Evolutionary conservation across 2,113 vertebrate genomes (phyloP), one percentile per base, ranked within the genome.

Genomic region (Heterotilapia buettikoferi): DNA sequence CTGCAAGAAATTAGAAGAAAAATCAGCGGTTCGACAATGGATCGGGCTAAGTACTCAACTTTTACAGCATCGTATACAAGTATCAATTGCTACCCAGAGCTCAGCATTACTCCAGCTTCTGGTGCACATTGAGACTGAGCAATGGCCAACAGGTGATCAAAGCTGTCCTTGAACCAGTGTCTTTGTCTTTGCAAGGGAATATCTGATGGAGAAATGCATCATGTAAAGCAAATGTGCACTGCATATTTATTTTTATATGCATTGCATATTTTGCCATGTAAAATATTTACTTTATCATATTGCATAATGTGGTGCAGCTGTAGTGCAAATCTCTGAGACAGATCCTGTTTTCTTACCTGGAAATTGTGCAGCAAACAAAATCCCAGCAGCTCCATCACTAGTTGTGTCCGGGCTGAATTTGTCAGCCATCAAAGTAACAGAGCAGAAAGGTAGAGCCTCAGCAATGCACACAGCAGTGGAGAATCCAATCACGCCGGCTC

Each of bases 331-430:
- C 18, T 50, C 43, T 4, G 9, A 50, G 43, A 38, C 31, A 21
- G 40, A 31, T 40, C 14, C 1, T 13, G 63, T 88, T 61, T 73
- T 87, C 96, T 3, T 83, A 98, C 99, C 98, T 96, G 97, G 96
- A 82, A 94, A 97, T 8, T 86, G 19, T 2, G 93, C 92, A 8
- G 97, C 96, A 50, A 98, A 96, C 38, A 99, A 94, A 29, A 99
- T 97, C 16, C 98, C 99, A 0, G 99, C 98, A 6, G 98, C 99
- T 9, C 96, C 96, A 2, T 99, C 97, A 0, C 98, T 98, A 0
- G 97, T 98, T 21, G 98, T 99, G 76, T 97, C 80, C 0, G 98
- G 98, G 43, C 96, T 97, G 93, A 98, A 98, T 85, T 91, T 96
- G 7, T 99, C 98, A 1, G 98, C 94, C 82, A 99, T 83, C 47